Evolutionary conservation across 1,140 invertebrate species (phyloP).

Genomic region (Brachionus asplanchnoidis): DNA sequence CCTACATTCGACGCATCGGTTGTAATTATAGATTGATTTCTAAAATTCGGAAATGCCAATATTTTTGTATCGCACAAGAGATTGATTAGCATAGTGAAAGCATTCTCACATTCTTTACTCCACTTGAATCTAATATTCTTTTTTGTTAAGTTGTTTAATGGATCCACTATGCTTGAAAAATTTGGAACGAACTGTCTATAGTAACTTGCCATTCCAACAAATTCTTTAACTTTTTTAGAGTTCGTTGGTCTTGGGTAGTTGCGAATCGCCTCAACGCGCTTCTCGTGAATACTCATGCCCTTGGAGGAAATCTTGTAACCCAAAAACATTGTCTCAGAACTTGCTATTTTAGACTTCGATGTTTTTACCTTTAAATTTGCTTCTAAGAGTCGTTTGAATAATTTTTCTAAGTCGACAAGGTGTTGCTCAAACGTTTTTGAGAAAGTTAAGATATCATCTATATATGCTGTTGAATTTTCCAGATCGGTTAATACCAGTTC

Average conservation of each 20-base stretch:
- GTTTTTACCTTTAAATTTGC: background rate
- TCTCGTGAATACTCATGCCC: background rate
- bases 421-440: slow-evolving; percentile 53
- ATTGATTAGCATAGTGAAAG: too few relatives aligned
- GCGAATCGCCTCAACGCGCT: background rate
- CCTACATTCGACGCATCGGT: slow-evolving; percentile 16
- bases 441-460: slow-evolving; percentile 60
- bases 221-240: slow-evolving; percentile 45
- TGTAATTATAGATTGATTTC: background rate
- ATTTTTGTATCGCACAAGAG: background rate
- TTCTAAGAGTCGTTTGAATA: slow-evolving; percentile 51
- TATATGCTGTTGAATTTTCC: slow-evolving; percentile 48
- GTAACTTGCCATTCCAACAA: slow-evolving; percentile 43
- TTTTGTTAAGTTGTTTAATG: slow-evolving; percentile 48
- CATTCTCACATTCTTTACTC: background rate
- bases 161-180: slow-evolving; percentile 13
- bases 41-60: background rate
- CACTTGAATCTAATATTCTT: slow-evolving; percentile 23
- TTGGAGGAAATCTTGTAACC: background rate
- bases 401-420: slow-evolving; percentile 48
- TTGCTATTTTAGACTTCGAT: background rate
- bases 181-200: slow-evolving; percentile 43
- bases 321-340: background rate
- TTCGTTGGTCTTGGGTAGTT: slow-evolving; percentile 44
- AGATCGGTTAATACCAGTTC: slow-evolving; percentile 51